Conservation (phyloP, 2,797 vertebrate species). For the Macrochelys suwanniensis region DNA sequence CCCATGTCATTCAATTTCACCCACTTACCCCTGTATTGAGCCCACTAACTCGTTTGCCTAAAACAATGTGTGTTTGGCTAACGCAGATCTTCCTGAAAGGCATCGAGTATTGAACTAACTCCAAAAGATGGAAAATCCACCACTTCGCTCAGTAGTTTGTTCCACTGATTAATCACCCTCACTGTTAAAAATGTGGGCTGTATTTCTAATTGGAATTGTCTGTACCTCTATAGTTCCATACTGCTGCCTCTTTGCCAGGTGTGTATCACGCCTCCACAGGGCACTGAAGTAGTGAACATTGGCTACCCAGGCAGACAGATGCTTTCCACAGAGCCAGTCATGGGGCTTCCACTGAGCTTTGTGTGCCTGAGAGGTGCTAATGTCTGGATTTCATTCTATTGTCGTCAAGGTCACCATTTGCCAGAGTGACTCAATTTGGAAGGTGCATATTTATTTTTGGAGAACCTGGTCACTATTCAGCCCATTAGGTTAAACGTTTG, state of each 20-base stretch:
- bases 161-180: neutral
- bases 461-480: neutral
- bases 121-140: neutral
- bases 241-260: neutral
- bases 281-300: neutral
- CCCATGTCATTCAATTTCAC: too few relatives aligned
- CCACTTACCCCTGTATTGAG: neutral
- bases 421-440: neutral
- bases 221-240: fast-evolving
- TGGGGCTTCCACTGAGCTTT: neutral
- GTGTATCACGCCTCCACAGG: neutral
- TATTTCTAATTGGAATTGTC: neutral
- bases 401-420: neutral
- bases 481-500: neutral
- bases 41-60: neutral
- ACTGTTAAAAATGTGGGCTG: neutral
- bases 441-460: neutral
- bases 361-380: neutral
- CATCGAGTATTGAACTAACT: neutral
- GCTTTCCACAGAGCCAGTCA: neutral
- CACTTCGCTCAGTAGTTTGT: neutral
- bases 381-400: neutral
- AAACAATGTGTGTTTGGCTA: neutral
- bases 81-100: neutral
- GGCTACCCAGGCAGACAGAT: neutral